Base-by-base conservation (phyloP, 2,113 vertebrate species). In the Rutilus rutilus region DNA sequence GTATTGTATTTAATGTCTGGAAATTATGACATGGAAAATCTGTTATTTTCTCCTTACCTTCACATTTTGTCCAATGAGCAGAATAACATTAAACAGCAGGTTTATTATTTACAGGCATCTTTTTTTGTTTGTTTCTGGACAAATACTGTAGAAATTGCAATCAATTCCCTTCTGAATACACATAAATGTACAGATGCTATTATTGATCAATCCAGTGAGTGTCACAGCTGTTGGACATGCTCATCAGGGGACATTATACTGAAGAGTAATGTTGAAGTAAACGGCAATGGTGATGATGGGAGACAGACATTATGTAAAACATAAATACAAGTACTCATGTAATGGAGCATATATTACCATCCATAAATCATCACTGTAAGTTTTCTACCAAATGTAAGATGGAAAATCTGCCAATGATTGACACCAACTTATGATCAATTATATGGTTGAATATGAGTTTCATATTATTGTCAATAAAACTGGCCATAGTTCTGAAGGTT, bases 1-100 rank as follows among this genome's bases (percentile, higher is more conserved):
- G 78, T 84, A 83, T 45, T n/a, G 73, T 85, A 83, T 78, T 80
- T 69, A n/a, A 57, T 76, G 10, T 11, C 47, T 67, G 17, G 8
- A 50, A 77, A 30, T 52, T 30, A 30, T 45, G 10, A 23, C 33
- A 6, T 10, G n/a, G 21, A 76, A 19, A 77, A 52, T 21, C n/a
- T n/a, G n/a, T n/a, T n/a, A n/a, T n/a, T n/a, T n/a, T n/a, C n/a
- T n/a, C 52, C 25, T 27, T 30, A 76, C 25, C 23, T 8, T 47
- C 25, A 77, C 15, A 77, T 54, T 30, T 77, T 54, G 47, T 77
- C 23, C 59, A 27, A 25, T 25, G 14, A 80, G 15, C 8, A 45
- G 39, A 45, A 19, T 47, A 19, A 64, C 60, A n/a, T 42, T 3
- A 39, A 60, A n/a, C 19, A 14, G 42, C 30, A 78, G 39, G 23